phyloP scores from a whole-genome alignment of 2,113 vertebrate species.

The Furnarius figulus region DNA sequence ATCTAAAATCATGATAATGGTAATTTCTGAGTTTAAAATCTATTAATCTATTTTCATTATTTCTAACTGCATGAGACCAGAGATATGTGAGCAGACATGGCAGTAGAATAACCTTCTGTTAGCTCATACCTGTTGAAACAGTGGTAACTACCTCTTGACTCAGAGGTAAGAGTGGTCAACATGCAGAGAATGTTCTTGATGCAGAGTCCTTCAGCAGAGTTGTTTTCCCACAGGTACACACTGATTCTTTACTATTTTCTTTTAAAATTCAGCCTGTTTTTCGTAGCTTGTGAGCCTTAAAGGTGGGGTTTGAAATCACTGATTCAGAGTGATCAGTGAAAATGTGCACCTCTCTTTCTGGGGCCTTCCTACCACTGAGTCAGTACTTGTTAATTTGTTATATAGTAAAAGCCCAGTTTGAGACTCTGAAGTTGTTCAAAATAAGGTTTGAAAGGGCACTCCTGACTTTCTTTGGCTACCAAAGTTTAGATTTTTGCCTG shows the following conservation, averaged over 20 bases:
- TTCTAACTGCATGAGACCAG: not conserved
- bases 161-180: not conserved
- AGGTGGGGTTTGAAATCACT: not conserved
- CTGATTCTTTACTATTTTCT: not conserved
- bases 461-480: not conserved
- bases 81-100: not conserved
- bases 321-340: not conserved
- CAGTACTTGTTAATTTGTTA: not conserved
- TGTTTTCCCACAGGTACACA: not conserved
- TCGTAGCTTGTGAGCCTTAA: not conserved
- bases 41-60: not conserved
- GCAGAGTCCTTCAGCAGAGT: not conserved
- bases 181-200: not conserved
- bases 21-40: not conserved
- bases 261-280: not conserved
- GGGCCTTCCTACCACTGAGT: not conserved
- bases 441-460: not conserved
- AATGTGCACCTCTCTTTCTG: not conserved
- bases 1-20: not conserved
- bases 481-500: not conserved
- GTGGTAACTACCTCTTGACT: no score
- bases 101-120: not conserved
- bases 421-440: not conserved
- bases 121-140: not conserved
- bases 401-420: not conserved